Base-by-base conservation (phyloP, 2,888 invertebrate genomes). In the Pyrocoelia pectoralis region DNA sequence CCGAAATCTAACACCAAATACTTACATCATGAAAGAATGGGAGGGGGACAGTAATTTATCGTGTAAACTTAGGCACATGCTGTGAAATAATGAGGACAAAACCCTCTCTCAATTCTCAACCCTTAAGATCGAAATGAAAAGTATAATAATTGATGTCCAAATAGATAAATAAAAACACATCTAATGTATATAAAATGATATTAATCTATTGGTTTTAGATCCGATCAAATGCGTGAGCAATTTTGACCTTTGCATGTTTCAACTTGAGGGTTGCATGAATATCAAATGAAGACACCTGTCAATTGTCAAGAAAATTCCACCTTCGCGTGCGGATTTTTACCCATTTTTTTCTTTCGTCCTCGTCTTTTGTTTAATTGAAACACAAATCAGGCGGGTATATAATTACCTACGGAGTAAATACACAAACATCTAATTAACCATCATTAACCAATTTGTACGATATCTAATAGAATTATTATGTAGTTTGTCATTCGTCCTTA, bases 381-480 rank as follows among this genome's bases (percentile, higher is more conserved):
- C 12, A 12, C 15, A 40, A 51, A 14, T 12, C 18, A 10, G 33
- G 8, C n/a, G 8, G n/a, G 10, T n/a, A 33, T 33, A n/a, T 33
- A 33, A 33, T 33, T 33, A 33, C 24, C 6, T 24, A 6, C 24
- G 13, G n/a, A 9, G 10, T n/a, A 38, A 38, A n/a, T 38, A 24
- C 8, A 38, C 38, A 38, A 38, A 54, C 5, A 19, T 19, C 12
- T 58, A 63, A 63, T 63, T 58, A 62, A 19, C 41, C 14, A n/a
- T 63, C 53, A 63, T 63, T 63, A 63, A 40, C 48, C 63, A 63
- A 63, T 43, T 63, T 58, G 53, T 63, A 57, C 57, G 24, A 24
- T 57, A 50, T 58, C 54, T 61, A 63, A 63, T 63, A 58, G 63
- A 63, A 63, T 63, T 63, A 63, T 58, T 63, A 63, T 49, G 63